phyloP scores from a whole-genome alignment of 2,888 invertebrate species.

The Pristionchus exspectatus region DNA sequence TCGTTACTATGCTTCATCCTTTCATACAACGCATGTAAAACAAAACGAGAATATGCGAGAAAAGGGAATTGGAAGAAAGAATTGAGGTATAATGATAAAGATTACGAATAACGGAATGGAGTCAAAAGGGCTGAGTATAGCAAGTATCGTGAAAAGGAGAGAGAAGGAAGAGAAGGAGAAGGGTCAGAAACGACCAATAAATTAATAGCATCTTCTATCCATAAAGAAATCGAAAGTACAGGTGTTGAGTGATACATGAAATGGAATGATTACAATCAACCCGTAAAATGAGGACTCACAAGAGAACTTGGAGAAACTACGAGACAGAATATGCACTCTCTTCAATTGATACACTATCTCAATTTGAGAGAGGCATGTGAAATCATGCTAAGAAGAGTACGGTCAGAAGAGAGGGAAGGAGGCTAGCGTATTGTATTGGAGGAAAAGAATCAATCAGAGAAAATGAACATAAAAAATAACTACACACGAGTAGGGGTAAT shows the following conservation, averaged over 20 bases:
- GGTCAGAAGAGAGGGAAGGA: background rate
- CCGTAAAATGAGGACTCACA: background rate
- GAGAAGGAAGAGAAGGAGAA: slow-evolving; percentile 18
- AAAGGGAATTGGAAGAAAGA: slow-evolving; percentile 40
- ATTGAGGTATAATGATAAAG: slow-evolving; percentile 18
- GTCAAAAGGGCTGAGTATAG: slow-evolving; percentile 45
- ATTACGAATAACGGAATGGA: slow-evolving; percentile 7
- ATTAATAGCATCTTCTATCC: background rate
- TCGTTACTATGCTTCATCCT: slow-evolving; percentile 43
- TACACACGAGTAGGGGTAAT: slow-evolving; percentile 39
- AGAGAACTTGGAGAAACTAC: background rate
- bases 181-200: background rate
- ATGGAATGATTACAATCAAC: slow-evolving; percentile 41
- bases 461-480: background rate
- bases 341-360: background rate
- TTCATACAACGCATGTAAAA: slow-evolving; percentile 40
- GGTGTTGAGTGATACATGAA: slow-evolving; percentile 37
- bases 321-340: slow-evolving; percentile 10
- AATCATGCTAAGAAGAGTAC: background rate
- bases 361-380: background rate
- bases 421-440: background rate
- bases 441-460: background rate
- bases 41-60: slow-evolving; percentile 40
- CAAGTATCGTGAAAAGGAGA: slow-evolving; percentile 38
- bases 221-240: slow-evolving; percentile 37